These are phyloP conservation scores for Lumbricus terrestris DNA, from an alignment of 2,888 invertebrate genomes.

Conservation along the genomic window DNA sequence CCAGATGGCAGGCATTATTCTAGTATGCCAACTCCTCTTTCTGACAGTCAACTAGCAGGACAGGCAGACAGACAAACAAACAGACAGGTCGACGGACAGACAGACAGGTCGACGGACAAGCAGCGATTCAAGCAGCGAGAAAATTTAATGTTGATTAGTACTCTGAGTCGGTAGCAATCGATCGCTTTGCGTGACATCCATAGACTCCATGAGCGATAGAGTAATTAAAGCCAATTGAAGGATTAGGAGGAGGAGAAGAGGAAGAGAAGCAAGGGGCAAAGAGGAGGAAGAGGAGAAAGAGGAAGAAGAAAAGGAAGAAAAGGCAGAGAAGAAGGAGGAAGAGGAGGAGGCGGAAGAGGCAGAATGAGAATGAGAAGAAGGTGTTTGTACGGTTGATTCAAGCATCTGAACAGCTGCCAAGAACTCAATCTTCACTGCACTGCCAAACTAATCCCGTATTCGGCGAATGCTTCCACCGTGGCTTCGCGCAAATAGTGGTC, in stretches of 20 bases:
- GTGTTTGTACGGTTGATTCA: neutral
- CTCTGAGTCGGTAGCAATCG: neutral
- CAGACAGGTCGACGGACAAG: no score
- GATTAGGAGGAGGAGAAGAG: neutral
- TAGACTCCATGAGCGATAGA: neutral
- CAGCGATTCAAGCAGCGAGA: neutral
- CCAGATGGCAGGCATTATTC: neutral
- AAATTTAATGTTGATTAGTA: neutral
- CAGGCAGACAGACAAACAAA: neutral
- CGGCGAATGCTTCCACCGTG: neutral
- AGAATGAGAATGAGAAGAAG: neutral
- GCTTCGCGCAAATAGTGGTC: neutral
- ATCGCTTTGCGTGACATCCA: neutral
- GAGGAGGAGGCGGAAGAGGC: neutral
- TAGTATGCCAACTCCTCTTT: neutral
- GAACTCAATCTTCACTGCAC: neutral
- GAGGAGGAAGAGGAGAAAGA: no score
- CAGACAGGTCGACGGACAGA: no score
- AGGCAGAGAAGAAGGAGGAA: no score
- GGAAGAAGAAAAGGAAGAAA: no score
- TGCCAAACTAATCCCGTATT: neutral
- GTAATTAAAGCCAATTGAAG: neutral
- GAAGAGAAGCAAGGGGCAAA: neutral
- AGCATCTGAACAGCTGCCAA: neutral
- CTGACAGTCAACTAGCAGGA: neutral